Conservation (phyloP, 2,888 invertebrate genomes). For the Drosophila flavopinicola region DNA sequence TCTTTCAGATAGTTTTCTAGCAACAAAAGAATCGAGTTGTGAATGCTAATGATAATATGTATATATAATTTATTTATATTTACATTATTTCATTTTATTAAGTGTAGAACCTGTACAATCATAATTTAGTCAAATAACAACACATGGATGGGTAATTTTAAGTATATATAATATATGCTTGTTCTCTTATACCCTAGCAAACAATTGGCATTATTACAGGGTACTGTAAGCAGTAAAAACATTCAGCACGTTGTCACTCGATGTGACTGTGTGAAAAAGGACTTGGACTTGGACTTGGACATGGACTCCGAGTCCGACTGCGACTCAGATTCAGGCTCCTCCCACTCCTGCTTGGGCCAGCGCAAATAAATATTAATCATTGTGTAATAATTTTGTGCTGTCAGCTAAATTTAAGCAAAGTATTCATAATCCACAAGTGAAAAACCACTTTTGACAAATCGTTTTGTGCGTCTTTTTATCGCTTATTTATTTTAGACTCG, state of each 20-base stretch:
- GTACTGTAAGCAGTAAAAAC: constrained; percentile 27
- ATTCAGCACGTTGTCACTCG: constrained; percentile 74
- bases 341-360: constrained; percentile 57
- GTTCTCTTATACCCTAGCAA: background rate
- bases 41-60: no score
- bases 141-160: no score
- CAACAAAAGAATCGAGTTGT: no score
- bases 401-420: constrained; percentile 82
- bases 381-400: constrained; percentile 82
- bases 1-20: no score
- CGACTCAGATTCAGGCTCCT: constrained; percentile 3
- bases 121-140: no score
- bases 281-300: constrained; percentile 13
- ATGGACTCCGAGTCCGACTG: background rate
- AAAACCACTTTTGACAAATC: constrained; percentile 81
- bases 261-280: constrained; percentile 44
- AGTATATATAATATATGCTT: no score
- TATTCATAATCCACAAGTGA: constrained; percentile 82
- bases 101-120: no score
- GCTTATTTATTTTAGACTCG: constrained; percentile 42
- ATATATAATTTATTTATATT: no score
- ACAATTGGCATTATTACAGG: background rate
- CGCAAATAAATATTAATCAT: constrained; percentile 82
- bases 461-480: constrained; percentile 53
- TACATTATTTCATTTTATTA: no score